phyloP scores from a whole-genome alignment of 2,888 invertebrate species.

The Galeopsomyia nigrocyanea region DNA sequence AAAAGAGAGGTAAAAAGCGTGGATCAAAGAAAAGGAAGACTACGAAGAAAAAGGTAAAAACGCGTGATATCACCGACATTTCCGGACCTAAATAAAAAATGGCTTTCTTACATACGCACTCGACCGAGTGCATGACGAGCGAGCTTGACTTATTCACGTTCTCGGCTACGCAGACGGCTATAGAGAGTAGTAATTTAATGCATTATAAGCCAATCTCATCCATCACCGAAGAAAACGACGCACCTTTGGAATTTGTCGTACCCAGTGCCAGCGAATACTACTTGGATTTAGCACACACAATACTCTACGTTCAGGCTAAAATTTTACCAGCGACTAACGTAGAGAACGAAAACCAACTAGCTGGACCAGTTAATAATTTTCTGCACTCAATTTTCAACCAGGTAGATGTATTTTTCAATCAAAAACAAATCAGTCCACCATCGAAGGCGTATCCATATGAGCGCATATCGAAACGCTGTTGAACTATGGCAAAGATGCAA shows the following conservation, averaged over 20 bases:
- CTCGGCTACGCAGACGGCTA: no score
- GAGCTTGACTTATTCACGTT: conserved; percentile 12
- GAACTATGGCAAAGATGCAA: no score
- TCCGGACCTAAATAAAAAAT: conserved; percentile 6
- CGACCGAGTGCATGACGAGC: conserved; percentile 5
- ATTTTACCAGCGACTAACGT: no score
- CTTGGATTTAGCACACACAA: conserved; percentile 52
- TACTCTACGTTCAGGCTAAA: conserved; percentile 32
- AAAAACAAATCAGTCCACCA: no score
- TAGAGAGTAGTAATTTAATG: no score
- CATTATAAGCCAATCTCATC: no score
- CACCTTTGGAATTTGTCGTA: conserved; percentile 54
- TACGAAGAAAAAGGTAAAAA: neutral
- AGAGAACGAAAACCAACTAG: neutral
- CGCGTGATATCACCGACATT: neutral
- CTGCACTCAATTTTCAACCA: conserved; percentile 24
- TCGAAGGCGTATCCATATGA: no score
- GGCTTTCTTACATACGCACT: conserved; percentile 19
- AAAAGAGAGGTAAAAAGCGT: neutral
- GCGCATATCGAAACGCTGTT: no score
- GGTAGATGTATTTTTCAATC: conserved; percentile 22
- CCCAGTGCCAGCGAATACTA: conserved; percentile 52
- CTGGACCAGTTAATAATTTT: neutral
- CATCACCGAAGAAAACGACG: conserved; percentile 48
- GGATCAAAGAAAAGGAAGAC: neutral